phyloP scores from a whole-genome alignment of 2,113 vertebrate genomes.

The Stictonetta naevosa region DNA sequence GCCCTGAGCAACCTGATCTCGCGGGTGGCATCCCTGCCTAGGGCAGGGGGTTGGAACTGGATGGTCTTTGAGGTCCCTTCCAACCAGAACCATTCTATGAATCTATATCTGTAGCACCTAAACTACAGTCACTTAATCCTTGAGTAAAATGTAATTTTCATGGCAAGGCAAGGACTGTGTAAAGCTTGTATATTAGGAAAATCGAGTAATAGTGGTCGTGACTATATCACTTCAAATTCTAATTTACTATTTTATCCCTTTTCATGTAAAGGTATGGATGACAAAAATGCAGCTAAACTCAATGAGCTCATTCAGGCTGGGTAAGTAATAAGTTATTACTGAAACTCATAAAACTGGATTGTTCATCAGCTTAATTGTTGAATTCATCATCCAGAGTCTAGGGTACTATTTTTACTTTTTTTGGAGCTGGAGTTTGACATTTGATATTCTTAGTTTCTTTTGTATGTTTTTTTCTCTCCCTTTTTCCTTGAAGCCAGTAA shows the following conservation, averaged over 20 bases:
- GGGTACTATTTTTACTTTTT: neutral
- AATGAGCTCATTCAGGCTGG: constrained; percentile 97
- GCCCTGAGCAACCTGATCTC: too few species aligned
- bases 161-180: neutral
- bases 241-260: constrained; percentile 23
- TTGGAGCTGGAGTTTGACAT: neutral
- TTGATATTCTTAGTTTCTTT: neutral
- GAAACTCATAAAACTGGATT: neutral
- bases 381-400: neutral
- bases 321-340: constrained; percentile 78
- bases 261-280: constrained; percentile 92
- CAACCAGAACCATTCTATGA: too few species aligned
- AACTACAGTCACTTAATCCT: neutral
- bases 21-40: too few species aligned
- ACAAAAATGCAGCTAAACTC: constrained; percentile 95
- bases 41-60: too few species aligned
- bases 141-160: neutral
- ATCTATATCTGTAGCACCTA: neutral
- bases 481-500: neutral
- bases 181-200: neutral
- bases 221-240: neutral
- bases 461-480: neutral
- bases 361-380: neutral
- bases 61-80: too few species aligned
- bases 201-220: neutral